Percentiles rank a stretch among this genome's conserved stretches.
Evolutionary conservation across 2,113 vertebrate genomes (phyloP).

Genomic region (Macquaria australasica): DNA sequence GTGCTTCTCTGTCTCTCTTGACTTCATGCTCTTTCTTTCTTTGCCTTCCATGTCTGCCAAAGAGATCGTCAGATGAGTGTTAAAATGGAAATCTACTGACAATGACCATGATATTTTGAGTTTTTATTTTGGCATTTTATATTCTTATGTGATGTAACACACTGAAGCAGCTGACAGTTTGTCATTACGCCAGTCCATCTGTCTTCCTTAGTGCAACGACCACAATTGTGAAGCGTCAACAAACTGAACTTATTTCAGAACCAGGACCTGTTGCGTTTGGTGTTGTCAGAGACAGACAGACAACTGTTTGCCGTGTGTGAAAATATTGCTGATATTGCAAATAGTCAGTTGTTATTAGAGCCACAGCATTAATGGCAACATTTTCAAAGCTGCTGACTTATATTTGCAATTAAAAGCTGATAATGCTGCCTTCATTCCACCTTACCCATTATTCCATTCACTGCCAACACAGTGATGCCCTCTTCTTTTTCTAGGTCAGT

Average conservation of each 20-base stretch:
- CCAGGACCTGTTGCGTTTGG: constrained; percentile 24
- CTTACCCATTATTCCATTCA: constrained; percentile 18
- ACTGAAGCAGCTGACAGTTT: constrained; percentile 43
- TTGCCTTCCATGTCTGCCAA: constrained; percentile 34
- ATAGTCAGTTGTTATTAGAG: background rate
- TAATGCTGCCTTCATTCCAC: background rate
- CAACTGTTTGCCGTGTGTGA: background rate
- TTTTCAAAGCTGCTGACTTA: background rate
- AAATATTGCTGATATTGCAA: constrained; percentile 21
- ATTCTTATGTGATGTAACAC: constrained; percentile 26
- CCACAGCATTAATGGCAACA: background rate
- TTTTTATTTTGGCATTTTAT: constrained; percentile 20
- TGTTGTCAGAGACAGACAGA: constrained; percentile 14
- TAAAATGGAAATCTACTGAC: constrained; percentile 43
- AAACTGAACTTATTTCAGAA: constrained; percentile 47
- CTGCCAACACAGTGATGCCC: constrained; percentile 24
- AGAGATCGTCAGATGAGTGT: constrained; percentile 28
- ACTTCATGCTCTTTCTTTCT: constrained; percentile 39
- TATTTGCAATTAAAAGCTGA: constrained; percentile 6
- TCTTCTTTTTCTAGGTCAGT: constrained; percentile 61
- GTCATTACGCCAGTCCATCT: constrained; percentile 39
- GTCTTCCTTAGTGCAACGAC: constrained; percentile 1
- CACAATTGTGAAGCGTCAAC: constrained; percentile 34
- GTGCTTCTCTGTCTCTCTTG: constrained; percentile 52
- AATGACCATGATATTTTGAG: constrained; percentile 21